These are phyloP conservation scores for Pleuronectes platessa DNA, from an alignment of 2,113 vertebrate genomes.

Conservation along the genomic window DNA sequence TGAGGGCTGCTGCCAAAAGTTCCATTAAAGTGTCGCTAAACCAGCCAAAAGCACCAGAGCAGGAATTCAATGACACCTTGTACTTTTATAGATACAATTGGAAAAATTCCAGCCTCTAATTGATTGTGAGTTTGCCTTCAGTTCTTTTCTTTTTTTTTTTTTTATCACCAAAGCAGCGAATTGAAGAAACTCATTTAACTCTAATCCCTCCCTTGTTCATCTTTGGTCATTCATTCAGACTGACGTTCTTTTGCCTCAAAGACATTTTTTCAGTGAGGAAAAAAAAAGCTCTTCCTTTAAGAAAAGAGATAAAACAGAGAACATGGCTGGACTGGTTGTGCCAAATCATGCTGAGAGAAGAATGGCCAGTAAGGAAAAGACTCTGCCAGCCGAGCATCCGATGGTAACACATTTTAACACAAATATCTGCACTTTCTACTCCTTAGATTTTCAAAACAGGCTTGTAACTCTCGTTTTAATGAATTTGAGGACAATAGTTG, in stretches of 20 bases:
- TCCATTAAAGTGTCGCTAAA: constrained; percentile 40
- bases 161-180: constrained; percentile 23
- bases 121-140: constrained; percentile 39
- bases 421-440: no score
- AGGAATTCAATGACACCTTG: constrained; percentile 27
- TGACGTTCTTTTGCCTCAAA: constrained; percentile 20
- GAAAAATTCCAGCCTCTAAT: constrained; percentile 46
- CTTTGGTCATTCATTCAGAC: constrained; percentile 31
- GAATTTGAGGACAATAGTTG: no score
- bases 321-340: background rate
- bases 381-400: background rate
- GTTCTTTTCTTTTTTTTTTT: constrained; percentile 9
- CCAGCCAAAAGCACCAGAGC: constrained; percentile 1
- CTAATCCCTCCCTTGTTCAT: constrained; percentile 1
- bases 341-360: background rate
- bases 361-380: background rate
- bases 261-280: constrained; percentile 28
- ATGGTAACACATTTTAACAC: no score
- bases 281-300: constrained; percentile 24
- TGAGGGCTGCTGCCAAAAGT: constrained; percentile 31
- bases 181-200: constrained; percentile 25
- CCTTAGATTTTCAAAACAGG: no score
- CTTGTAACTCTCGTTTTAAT: no score
- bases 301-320: constrained; percentile 12
- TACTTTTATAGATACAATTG: constrained; percentile 48